Conservation (phyloP, 2,888 invertebrate genomes). For the Cephalotes varians region DNA sequence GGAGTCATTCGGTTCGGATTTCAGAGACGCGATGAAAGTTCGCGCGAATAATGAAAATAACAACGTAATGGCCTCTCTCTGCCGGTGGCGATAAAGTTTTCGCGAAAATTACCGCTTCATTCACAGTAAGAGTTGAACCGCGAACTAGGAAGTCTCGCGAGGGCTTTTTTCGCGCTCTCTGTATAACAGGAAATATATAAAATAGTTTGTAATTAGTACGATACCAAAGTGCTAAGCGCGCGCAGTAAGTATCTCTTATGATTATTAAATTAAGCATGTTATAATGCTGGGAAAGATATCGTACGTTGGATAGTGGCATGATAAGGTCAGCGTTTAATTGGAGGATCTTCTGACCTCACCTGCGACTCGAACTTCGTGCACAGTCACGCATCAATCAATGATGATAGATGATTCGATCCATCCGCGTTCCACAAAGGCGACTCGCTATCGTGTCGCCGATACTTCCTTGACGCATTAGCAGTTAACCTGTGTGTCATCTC, state of each 20-base stretch:
- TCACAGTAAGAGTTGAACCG: not conserved
- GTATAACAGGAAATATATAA: conserved; percentile 27
- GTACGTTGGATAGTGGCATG: conserved; percentile 8
- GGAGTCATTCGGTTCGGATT: not conserved
- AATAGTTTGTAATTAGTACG: conserved; percentile 39
- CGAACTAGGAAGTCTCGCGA: conserved; percentile 5
- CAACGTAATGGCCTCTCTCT: conserved; percentile 9
- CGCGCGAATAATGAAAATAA: conserved; percentile 18
- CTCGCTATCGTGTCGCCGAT: conserved; percentile 50
- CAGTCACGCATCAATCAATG: conserved; percentile 59
- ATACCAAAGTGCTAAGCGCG: conserved; percentile 6
- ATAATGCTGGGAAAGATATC: conserved; percentile 15
- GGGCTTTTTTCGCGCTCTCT: not conserved
- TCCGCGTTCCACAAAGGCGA: conserved; percentile 45
- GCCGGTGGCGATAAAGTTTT: not conserved
- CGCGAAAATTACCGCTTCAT: conserved; percentile 28
- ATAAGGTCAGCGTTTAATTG: conserved; percentile 47
- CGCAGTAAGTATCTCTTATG: conserved; percentile 28
- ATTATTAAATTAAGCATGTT: conserved; percentile 37
- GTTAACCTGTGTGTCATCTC: conserved; percentile 32
- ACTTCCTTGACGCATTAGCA: conserved; percentile 32
- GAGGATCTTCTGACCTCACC: conserved; percentile 35
- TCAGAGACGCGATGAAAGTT: conserved; percentile 18
- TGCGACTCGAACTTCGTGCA: conserved; percentile 22
- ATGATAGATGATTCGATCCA: conserved; percentile 51